phyloP scores from a whole-genome alignment of 2,888 invertebrate genomes.

The Xestia ashworthii region DNA sequence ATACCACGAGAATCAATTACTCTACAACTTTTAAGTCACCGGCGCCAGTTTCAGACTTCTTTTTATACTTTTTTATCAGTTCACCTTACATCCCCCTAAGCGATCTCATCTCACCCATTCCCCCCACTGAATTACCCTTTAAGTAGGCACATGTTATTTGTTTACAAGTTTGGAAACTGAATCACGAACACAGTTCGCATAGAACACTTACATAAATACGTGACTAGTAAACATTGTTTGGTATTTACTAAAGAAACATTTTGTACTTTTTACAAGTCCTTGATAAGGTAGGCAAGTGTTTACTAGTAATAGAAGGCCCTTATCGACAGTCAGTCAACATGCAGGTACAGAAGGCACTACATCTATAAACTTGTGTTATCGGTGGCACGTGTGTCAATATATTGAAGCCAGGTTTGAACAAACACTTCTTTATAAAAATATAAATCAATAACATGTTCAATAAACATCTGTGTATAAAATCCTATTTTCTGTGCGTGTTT shows the following conservation, averaged over 20 bases:
- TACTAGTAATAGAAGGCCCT: constrained; percentile 21
- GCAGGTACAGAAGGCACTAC: constrained; percentile 22
- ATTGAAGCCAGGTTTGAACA: constrained; percentile 40
- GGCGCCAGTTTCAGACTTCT: no score
- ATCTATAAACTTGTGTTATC: constrained; percentile 38
- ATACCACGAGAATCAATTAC: no score
- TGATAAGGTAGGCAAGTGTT: constrained; percentile 38
- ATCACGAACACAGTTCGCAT: neutral
- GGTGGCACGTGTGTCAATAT: constrained; percentile 51
- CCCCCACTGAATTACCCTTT: neutral
- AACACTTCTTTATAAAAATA: constrained; percentile 27
- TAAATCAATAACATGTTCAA: constrained; percentile 17
- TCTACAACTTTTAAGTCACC: no score
- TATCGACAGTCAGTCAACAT: constrained; percentile 42
- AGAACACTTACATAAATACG: neutral
- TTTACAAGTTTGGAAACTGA: neutral
- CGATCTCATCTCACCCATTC: neutral
- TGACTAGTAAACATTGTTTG: neutral
- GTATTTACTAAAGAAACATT: constrained; percentile 22
- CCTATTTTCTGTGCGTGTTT: constrained; percentile 27
- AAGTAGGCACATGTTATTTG: neutral
- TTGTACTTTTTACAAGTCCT: constrained; percentile 24
- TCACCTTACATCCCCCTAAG: no score
- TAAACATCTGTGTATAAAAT: constrained; percentile 24
- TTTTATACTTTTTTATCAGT: no score